A percentile compares a stretch with the other conserved stretches of the same genome.
These are phyloP conservation scores for Gisinianus flammeolus DNA, from an alignment of 2,888 invertebrate genomes.

Conservation along the genomic window DNA sequence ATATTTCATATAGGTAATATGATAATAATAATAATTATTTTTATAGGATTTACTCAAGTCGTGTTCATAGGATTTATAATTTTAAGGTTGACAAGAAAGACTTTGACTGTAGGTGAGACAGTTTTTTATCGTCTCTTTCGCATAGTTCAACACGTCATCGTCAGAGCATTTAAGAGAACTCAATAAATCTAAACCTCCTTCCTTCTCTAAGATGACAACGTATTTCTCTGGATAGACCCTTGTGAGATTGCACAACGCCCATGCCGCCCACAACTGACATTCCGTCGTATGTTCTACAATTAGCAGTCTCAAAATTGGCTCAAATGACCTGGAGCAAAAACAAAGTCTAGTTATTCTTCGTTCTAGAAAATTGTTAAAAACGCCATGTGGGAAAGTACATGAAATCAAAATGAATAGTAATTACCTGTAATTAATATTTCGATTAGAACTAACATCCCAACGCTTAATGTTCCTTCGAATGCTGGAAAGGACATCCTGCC, in stretches of 20 bases:
- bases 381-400: not conserved
- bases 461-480: constrained; percentile 83
- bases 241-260: constrained; percentile 96
- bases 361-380: not conserved
- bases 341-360: too few species aligned
- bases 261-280: constrained; percentile 95
- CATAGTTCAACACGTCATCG: constrained; percentile 16
- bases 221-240: constrained; percentile 79
- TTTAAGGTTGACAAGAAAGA: constrained; percentile 24
- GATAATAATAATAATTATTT: not conserved
- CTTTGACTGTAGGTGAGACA: constrained; percentile 19
- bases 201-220: constrained; percentile 82
- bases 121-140: not conserved
- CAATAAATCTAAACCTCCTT: constrained; percentile 81
- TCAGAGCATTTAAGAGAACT: constrained; percentile 49
- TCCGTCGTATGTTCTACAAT: constrained; percentile 83
- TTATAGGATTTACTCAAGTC: not conserved
- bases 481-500: constrained; percentile 74
- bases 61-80: not conserved
- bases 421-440: constrained; percentile 90
- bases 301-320: constrained; percentile 87
- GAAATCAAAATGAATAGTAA: constrained; percentile 16
- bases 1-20: not conserved
- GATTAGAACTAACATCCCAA: constrained; percentile 84
- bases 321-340: constrained; percentile 75